Percentiles rank a stretch among this genome's conserved stretches.
Conservation (phyloP, 2,113 vertebrate species). For the Anolis carolinensis region DNA sequence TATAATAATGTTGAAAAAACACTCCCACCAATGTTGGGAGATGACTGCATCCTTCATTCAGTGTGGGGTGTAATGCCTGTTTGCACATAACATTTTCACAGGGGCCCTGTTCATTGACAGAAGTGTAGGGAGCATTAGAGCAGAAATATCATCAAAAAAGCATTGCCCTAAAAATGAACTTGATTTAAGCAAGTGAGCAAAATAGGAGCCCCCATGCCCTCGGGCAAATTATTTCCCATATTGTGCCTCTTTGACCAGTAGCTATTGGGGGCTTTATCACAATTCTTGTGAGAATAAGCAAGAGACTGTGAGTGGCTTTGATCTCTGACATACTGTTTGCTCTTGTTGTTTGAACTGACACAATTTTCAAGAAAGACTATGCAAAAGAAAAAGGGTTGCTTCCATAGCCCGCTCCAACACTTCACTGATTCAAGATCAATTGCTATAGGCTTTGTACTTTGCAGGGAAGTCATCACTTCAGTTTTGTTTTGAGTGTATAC, state of each 20-base stretch:
- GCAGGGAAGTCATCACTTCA: neutral
- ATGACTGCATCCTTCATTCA: constrained; percentile 1
- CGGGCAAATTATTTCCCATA: constrained; percentile 48
- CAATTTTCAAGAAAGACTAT: constrained; percentile 38
- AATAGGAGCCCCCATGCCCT: neutral
- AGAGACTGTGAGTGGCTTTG: constrained; percentile 37
- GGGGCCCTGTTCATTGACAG: constrained; percentile 20
- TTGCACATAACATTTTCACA: constrained; percentile 17
- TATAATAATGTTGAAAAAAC: constrained; percentile 19
- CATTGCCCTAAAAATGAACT: constrained; percentile 49
- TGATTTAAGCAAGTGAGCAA: constrained; percentile 51
- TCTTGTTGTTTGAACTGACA: constrained; percentile 41
- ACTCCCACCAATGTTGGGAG: neutral
- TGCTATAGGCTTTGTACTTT: constrained; percentile 16
- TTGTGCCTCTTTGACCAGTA: constrained; percentile 32
- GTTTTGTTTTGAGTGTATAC: constrained; percentile 19
- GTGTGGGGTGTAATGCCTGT: constrained; percentile 13
- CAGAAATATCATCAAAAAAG: constrained; percentile 49
- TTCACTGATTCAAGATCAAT: constrained; percentile 28
- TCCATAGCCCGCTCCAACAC: constrained; percentile 7
- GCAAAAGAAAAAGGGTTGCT: constrained; percentile 50
- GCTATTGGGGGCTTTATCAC: constrained; percentile 17
- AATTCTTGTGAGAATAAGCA: constrained; percentile 47
- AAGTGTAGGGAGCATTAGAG: constrained; percentile 35
- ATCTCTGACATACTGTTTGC: constrained; percentile 45